Percentiles rank a stretch among this genome's conserved stretches.
Conservation (phyloP, 1,140 invertebrate genomes). For the Dinoponera quadriceps region DNA sequence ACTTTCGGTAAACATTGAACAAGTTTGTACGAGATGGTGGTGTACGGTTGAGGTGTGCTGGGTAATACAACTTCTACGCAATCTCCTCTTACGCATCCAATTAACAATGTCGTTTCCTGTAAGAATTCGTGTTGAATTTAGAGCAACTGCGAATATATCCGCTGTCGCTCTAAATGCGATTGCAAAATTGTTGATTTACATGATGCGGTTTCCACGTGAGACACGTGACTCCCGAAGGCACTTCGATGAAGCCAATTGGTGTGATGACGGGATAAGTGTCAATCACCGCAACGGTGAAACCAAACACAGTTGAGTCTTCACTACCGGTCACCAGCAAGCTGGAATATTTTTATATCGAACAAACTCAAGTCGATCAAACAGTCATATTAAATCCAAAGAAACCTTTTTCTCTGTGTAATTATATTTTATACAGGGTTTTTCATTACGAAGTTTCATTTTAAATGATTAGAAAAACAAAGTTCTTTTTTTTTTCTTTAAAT, state of each 20-base stretch:
- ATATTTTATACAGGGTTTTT: too few relatives aligned
- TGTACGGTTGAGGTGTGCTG: conserved; percentile 79
- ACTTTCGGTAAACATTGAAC: conserved; percentile 78
- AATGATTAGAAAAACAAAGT: too few relatives aligned
- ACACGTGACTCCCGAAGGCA: conserved; percentile 87
- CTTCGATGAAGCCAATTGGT: conserved; percentile 89
- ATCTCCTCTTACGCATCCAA: conserved; percentile 86
- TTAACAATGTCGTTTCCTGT: conserved; percentile 82
- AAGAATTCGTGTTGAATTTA: conserved; percentile 45
- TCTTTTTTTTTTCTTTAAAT: too few relatives aligned
- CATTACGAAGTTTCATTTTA: too few relatives aligned
- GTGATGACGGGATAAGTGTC: conserved; percentile 84
- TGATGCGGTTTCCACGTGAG: conserved; percentile 88
- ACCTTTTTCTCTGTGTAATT: too few relatives aligned
- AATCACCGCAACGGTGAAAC: conserved; percentile 84
- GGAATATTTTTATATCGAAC: conserved; percentile 40
- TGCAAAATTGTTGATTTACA: conserved; percentile 71
- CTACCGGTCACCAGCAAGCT: conserved; percentile 88
- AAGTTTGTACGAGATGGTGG: conserved; percentile 84
- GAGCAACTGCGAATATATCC: conserved; percentile 1
- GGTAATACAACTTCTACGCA: conserved; percentile 87
- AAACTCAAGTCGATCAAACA: too few relatives aligned
- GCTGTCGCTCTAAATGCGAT: neutral
- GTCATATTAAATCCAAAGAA: too few relatives aligned
- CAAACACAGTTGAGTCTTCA: conserved; percentile 89